phyloP scores from a whole-genome alignment of 1,140 invertebrate genomes.

The Patella vulgata region DNA sequence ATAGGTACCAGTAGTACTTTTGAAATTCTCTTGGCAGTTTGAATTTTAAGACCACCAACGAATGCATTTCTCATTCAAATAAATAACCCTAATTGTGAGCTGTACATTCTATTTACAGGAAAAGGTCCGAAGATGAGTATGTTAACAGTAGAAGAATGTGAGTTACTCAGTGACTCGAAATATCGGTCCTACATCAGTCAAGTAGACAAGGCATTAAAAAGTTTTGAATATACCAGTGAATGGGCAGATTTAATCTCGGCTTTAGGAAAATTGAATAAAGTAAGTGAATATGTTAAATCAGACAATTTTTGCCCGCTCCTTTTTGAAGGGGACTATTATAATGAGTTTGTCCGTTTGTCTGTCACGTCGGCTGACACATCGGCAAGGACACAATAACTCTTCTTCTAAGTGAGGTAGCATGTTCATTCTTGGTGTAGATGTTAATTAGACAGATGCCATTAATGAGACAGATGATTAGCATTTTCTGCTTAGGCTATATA shows the following conservation, averaged over 20 bases:
- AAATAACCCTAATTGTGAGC: too few species aligned
- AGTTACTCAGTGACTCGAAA: conserved; percentile 62
- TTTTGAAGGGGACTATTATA: background rate
- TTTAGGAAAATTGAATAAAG: conserved; percentile 92
- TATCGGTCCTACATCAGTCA: conserved; percentile 63
- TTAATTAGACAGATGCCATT: too few species aligned
- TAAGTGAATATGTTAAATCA: conserved; percentile 58
- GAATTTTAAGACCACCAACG: too few species aligned
- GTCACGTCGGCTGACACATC: background rate
- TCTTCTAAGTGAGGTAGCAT: too few species aligned
- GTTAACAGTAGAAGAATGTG: conserved; percentile 62
- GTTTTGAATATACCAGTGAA: conserved; percentile 94
- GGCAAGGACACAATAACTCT: too few species aligned
- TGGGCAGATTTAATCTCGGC: conserved; percentile 96
- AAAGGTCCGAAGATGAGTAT: conserved; percentile 51
- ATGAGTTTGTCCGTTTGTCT: background rate
- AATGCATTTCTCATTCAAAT: too few species aligned
- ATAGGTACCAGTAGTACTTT: too few species aligned
- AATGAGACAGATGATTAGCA: too few species aligned
- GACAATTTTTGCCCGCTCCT: background rate
- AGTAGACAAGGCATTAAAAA: conserved; percentile 89
- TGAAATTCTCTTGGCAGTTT: too few species aligned
- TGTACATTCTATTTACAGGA: background rate
- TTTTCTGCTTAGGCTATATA: too few species aligned
- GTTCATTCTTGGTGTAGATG: too few species aligned